Base-by-base conservation (phyloP, 2,888 invertebrate genomes). In the Heteromyza rotundicornis region DNA sequence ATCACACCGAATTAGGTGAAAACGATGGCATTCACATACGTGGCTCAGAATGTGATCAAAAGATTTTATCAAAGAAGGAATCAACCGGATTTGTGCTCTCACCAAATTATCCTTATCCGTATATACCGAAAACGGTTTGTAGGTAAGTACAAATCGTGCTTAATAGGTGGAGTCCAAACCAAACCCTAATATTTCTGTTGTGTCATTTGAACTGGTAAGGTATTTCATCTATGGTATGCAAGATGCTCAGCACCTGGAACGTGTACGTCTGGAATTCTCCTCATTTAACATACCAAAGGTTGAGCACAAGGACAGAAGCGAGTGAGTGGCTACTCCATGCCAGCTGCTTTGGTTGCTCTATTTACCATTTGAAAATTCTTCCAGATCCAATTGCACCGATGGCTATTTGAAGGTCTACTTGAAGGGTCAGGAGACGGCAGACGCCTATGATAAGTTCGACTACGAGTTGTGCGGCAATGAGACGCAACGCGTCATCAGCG, bases 221-320 rank as follows among this genome's bases (percentile, higher is more conserved):
- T 98, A 97, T 87, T 97, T 96, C 87, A 92, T 98, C 84, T 98
- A 98, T 85, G 97, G 97, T 76, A 92, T 98, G 89, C 96, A 98
- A 86, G 98, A 98, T 86, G 90, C 92, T 68, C 96, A 97, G 84
- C 92, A 96, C 85, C 88, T 98, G 82, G 98, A 98, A 85, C 89
- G 96, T 79, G 96, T 97, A 67, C 89, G 91, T 70, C 86, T 98
- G 72, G 91, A 92, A 79, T 97, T 98, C 84, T 87, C 89, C 68
- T 89, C 90, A 82, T 96, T 97, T 86, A 92, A 93, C 82, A 95
- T 98, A 85, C 94, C 96, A 57, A 92, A 91, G 84, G 90, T 90
- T 71, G 83, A 83, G 70, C 77, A 80, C 68, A 84, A 82, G 72
- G 89, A 90, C 68, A 89, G 90, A 74, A 89, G 91, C 85, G 94